Percentiles rank a stretch among this genome's conserved stretches.
These are phyloP conservation scores for Cotesia congregata DNA, from an alignment of 2,888 invertebrate genomes.

Conservation along the genomic window DNA sequence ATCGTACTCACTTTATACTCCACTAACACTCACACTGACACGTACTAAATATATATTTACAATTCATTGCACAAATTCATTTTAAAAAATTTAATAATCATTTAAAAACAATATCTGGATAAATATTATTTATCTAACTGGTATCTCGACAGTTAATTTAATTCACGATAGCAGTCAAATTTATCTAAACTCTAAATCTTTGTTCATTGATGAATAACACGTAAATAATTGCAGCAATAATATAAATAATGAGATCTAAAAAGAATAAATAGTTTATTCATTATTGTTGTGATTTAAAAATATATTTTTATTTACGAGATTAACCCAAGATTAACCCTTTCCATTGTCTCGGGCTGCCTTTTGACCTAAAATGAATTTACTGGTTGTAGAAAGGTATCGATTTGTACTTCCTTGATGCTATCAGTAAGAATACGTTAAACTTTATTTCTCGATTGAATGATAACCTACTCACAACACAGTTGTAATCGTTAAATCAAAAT, in stretches of 20 bases:
- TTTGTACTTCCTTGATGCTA: slow-evolving; percentile 17
- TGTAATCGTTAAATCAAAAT: neutral
- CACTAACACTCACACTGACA: neutral
- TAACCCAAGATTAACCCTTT: slow-evolving; percentile 21
- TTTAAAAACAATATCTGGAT: neutral
- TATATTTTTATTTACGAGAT: slow-evolving; percentile 4
- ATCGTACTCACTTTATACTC: neutral
- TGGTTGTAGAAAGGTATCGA: slow-evolving; percentile 8
- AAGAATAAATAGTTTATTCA: neutral
- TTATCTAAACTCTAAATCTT: neutral
- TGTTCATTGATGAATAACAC: neutral
- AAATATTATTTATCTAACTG: neutral
- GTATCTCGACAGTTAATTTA: neutral
- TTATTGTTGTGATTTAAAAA: neutral
- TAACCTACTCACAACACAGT: neutral
- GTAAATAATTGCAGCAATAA: neutral
- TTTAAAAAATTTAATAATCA: neutral
- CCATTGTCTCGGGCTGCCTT: slow-evolving; percentile 11
- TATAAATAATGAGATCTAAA: neutral
- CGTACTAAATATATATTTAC: neutral
- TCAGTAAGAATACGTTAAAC: neutral
- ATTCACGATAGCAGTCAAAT: neutral
- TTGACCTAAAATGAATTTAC: slow-evolving; percentile 10
- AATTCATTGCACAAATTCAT: neutral
- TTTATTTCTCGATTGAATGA: slow-evolving; percentile 3